These are phyloP conservation scores for Bombus fervidus DNA, from an alignment of 1,140 invertebrate genomes.

Conservation along the genomic window DNA sequence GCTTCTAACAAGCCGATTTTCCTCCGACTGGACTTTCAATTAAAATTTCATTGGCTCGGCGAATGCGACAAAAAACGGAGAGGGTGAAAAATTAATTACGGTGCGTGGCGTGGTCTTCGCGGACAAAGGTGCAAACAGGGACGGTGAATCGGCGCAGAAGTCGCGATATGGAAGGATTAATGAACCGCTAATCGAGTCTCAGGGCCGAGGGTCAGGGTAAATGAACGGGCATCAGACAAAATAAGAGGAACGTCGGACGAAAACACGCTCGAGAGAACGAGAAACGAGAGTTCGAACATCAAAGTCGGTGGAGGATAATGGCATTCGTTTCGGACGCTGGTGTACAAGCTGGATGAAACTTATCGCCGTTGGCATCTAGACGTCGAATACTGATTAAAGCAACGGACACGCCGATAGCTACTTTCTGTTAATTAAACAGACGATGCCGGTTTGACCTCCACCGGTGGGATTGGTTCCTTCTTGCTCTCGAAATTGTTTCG, in stretches of 20 bases:
- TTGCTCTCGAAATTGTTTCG: not conserved
- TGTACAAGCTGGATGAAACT: not conserved
- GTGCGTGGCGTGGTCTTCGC: no score
- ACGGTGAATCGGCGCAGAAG: not conserved
- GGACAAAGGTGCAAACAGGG: conserved; percentile 20
- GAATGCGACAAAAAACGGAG: not conserved
- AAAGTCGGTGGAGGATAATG: not conserved
- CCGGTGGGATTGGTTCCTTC: not conserved
- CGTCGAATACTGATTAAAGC: not conserved
- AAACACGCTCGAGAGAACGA: not conserved
- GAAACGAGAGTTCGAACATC: not conserved
- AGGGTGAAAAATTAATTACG: conserved; percentile 29
- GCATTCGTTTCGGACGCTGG: not conserved
- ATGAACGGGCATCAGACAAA: not conserved
- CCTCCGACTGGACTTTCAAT: conserved; percentile 1
- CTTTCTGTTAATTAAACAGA: conserved; percentile 17
- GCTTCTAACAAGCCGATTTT: not conserved
- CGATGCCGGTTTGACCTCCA: not conserved
- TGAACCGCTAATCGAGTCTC: conserved; percentile 21
- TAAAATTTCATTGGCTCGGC: conserved; percentile 3
- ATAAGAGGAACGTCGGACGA: not conserved
- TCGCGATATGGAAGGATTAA: conserved; percentile 31
- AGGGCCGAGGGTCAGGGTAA: conserved; percentile 13
- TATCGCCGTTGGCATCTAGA: conserved; percentile 2
- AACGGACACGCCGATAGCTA: not conserved